Conservation (phyloP, 1,140 invertebrate species). For the Hypothenemus hampei region DNA sequence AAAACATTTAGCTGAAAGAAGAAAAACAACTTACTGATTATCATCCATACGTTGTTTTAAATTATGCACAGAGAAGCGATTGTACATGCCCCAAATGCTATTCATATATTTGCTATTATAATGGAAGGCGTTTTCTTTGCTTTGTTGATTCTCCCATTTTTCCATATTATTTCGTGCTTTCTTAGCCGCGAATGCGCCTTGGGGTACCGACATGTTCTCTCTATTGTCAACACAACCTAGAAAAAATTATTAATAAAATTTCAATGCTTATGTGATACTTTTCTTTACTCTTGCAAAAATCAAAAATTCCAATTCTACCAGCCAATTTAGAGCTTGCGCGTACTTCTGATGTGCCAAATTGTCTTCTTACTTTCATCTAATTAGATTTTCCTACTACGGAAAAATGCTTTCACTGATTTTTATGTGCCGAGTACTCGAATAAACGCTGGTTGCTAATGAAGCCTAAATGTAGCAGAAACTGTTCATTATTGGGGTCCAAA, state of each 20-base stretch:
- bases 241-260: too few relatives aligned
- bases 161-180: slow-evolving; percentile 51
- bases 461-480: too few relatives aligned
- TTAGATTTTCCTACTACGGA: too few relatives aligned
- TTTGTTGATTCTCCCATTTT: slow-evolving; percentile 39
- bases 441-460: too few relatives aligned
- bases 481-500: too few relatives aligned
- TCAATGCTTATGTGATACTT: too few relatives aligned
- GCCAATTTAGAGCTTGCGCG: neutral
- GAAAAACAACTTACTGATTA: slow-evolving; percentile 26
- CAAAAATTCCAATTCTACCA: too few relatives aligned
- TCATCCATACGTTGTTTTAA: slow-evolving; percentile 72
- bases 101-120: slow-evolving; percentile 86
- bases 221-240: slow-evolving; percentile 15
- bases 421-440: too few relatives aligned
- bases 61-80: slow-evolving; percentile 78
- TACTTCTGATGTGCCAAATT: neutral
- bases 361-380: neutral
- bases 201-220: slow-evolving; percentile 51
- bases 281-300: neutral
- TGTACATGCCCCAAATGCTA: slow-evolving; percentile 85
- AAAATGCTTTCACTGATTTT: too few relatives aligned
- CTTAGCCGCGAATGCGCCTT: slow-evolving; percentile 51
- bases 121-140: slow-evolving; percentile 55
- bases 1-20: neutral